These are phyloP conservation scores for Uropetala carovei DNA, from an alignment of 2,888 invertebrate genomes.

Conservation along the genomic window DNA sequence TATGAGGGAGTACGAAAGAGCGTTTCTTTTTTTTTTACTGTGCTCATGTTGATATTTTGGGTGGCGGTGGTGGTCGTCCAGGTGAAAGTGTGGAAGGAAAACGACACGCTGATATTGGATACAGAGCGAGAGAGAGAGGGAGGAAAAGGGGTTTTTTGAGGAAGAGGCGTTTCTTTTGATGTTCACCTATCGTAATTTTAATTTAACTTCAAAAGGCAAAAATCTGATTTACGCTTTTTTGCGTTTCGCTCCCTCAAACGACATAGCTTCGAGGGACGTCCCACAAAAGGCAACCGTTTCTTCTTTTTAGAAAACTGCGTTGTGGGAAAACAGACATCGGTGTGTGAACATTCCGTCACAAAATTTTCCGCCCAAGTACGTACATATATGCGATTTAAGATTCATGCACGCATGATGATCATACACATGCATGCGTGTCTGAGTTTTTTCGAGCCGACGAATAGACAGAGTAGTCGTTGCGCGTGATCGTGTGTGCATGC, in stretches of 20 bases:
- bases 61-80: neutral
- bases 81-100: neutral
- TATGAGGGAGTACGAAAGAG: neutral
- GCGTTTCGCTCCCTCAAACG: neutral
- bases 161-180: constrained; percentile 15
- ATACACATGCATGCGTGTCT: no score
- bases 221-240: constrained; percentile 18
- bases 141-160: neutral
- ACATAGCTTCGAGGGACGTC: neutral
- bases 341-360: no score
- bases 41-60: neutral
- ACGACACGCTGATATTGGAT: neutral
- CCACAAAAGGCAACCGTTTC: neutral
- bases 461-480: no score
- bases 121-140: neutral
- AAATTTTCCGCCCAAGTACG: no score
- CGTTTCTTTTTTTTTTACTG: neutral
- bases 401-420: no score
- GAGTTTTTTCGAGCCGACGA: no score
- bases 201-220: constrained; percentile 20
- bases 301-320: neutral
- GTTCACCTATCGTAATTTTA: constrained; percentile 20
- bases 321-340: no score
- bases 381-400: no score
- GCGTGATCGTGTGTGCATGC: no score